Base-by-base conservation (phyloP, 2,113 vertebrate species). In the Malurus alboscapulatus region DNA sequence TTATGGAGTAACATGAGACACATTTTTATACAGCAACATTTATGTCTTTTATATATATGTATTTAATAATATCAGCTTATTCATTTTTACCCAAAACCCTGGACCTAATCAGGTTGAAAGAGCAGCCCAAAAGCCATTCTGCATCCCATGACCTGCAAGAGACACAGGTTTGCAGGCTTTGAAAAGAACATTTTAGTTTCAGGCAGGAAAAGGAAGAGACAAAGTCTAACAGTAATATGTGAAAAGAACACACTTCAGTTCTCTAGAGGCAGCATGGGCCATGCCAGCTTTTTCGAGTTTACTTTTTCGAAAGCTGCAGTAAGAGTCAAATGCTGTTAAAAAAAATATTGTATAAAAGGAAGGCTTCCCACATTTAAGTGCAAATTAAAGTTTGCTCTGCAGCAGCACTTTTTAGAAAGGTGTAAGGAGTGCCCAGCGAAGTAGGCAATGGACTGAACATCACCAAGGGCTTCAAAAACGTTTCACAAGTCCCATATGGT, bases 401-500 rank as follows among this genome's bases (percentile, higher is more conserved):
- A 44, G 67, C 9, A 1, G 50, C 58, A 58, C 81, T 79, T 93
- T 92, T 77, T 40, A 86, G 59, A 66, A 82, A 92, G 71, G 69
- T 74, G 74, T 89, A 87, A 89, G 88, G 78, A 89, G 65, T 82
- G 47, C 24, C 84, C 81, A 87, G 10, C 2, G 3, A 87, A 91
- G n/a, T 44, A 44, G 66, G 66, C 50, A 88, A 77, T 1, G 16
- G 47, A 73, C 53, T 62, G 77, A 86, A 68, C 53, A 51, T 44
- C 73, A 87, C 66, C 87, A 47, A 79, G 74, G 36, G 62, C 48
- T 94, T 94, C 65, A 50, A 93, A 82, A 42, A 57, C 2, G 9
- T 85, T 96, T 96, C 92, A 76, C 92, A 93, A 79, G 54, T 95
- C 87, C 50, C 77, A 54, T 42, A 87, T n/a, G 69, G 92, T 92